Evolutionary conservation across 2,113 vertebrate species (phyloP).

Genomic region (Turdus rufiventris): DNA sequence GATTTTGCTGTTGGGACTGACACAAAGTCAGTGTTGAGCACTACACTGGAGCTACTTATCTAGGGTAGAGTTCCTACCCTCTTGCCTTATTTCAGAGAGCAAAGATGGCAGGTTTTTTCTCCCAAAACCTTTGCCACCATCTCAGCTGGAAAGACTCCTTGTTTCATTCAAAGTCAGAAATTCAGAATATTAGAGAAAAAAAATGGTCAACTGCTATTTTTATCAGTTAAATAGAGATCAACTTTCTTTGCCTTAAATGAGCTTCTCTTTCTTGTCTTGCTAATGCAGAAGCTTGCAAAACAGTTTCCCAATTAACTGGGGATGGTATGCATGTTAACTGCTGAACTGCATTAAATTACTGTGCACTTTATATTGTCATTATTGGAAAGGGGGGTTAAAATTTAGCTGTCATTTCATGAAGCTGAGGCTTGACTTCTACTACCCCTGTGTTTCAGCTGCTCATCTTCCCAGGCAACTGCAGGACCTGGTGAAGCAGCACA

Average conservation of each 20-base stretch:
- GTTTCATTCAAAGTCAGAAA: background rate
- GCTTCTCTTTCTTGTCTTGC: background rate
- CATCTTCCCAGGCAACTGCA: background rate
- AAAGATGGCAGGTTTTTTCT: background rate
- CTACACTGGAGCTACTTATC: accelerated
- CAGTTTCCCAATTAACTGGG: background rate
- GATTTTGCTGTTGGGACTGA: background rate
- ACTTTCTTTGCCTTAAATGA: background rate
- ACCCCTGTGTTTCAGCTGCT: background rate
- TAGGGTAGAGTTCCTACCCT: background rate
- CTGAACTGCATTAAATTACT: background rate
- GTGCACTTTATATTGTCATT: background rate
- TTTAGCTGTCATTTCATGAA: background rate
- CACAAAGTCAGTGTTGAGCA: background rate
- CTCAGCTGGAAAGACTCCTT: background rate
- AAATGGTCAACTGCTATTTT: background rate
- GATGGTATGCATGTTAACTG: background rate
- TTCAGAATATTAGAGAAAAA: background rate
- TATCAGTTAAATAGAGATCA: background rate
- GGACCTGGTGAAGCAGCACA: background rate
- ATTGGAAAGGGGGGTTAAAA: background rate
- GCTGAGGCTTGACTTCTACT: background rate
- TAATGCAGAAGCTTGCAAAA: background rate
- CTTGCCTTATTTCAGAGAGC: background rate
- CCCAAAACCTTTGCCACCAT: background rate